Evolutionary conservation across 2,113 vertebrate genomes (phyloP).

Genomic region (Gobio gobio): DNA sequence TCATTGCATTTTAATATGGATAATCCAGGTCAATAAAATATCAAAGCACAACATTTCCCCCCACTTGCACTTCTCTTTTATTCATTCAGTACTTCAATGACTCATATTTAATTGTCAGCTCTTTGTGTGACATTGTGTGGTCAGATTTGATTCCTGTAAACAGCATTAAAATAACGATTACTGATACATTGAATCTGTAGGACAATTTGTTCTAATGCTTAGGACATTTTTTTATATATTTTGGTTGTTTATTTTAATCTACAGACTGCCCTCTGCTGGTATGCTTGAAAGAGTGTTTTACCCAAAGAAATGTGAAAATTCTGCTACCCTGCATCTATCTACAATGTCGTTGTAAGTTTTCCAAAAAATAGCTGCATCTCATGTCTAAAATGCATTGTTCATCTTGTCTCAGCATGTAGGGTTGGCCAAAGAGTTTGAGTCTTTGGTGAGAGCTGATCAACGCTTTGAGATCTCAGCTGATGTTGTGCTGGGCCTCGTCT

Average conservation of each 20-base stretch:
- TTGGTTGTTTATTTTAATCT: background rate
- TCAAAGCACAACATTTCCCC: background rate
- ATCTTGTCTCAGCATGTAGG: slow-evolving; percentile 80
- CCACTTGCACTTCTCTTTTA: background rate
- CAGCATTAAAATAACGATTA: background rate
- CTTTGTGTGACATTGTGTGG: background rate
- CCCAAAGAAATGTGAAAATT: background rate
- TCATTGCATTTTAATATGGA: too few relatives aligned
- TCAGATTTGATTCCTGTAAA: background rate
- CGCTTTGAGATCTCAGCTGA: slow-evolving; percentile 90
- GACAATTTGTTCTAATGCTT: background rate
- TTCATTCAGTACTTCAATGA: background rate
- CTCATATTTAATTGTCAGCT: background rate
- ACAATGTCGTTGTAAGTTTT: background rate
- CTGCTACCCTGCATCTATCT: background rate
- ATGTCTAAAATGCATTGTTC: background rate
- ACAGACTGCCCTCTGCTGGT: slow-evolving; percentile 35
- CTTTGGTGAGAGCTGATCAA: slow-evolving; percentile 82
- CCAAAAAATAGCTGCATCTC: background rate
- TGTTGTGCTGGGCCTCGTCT: slow-evolving; percentile 91
- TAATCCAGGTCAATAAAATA: too few relatives aligned
- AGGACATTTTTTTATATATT: background rate
- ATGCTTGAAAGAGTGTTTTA: background rate
- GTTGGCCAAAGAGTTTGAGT: slow-evolving; percentile 89
- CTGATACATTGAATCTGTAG: background rate